Conservation (phyloP, 1,140 invertebrate genomes). For the Lamellibrachia luymesi region DNA sequence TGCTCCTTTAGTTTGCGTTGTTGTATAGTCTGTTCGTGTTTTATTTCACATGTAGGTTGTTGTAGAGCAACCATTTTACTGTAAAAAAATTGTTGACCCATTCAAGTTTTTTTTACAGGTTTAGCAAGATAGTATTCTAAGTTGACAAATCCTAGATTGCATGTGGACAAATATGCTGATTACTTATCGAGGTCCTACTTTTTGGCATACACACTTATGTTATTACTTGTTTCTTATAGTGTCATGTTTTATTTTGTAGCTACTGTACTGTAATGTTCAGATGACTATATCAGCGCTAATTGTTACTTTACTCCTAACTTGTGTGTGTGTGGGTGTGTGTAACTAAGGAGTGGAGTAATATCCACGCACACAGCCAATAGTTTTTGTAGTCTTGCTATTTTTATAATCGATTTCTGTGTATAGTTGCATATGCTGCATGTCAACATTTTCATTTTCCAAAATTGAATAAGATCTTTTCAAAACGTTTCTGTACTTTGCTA, state of each 20-base stretch:
- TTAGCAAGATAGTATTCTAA: neutral
- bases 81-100: neutral
- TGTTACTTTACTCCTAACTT: too few relatives aligned
- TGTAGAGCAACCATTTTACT: too few relatives aligned
- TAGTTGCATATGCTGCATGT: neutral
- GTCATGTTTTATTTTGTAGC: neutral
- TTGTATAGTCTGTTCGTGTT: neutral
- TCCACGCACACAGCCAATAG: too few relatives aligned
- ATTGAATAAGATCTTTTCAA: too few relatives aligned
- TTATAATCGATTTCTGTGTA: too few relatives aligned
- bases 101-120: neutral
- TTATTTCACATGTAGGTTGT: too few relatives aligned
- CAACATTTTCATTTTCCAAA: too few relatives aligned
- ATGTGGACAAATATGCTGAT: neutral
- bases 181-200: neutral
- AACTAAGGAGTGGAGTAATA: too few relatives aligned
- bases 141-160: neutral
- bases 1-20: neutral
- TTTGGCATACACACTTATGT: too few relatives aligned
- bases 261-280: neutral
- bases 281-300: too few relatives aligned
- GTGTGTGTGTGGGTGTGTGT: too few relatives aligned
- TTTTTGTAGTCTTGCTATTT: too few relatives aligned
- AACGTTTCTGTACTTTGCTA: neutral
- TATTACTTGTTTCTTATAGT: neutral